Base-by-base conservation (phyloP, 2,797 vertebrate genomes). In the Clamator glandarius region DNA sequence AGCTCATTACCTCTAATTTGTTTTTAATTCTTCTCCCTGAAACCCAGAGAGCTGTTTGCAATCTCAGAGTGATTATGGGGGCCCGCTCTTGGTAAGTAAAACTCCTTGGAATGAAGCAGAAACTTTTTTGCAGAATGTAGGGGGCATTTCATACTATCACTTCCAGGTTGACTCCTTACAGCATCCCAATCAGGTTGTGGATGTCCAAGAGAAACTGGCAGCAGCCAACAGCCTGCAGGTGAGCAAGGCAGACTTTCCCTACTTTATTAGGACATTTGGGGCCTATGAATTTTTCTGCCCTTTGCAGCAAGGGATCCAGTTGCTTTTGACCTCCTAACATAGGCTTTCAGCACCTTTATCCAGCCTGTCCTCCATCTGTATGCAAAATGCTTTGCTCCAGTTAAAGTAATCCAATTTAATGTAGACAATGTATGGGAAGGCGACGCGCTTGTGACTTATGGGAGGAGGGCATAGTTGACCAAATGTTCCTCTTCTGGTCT, bases 1-100 rank as follows among this genome's bases (percentile, higher is more conserved):
- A 96, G 85, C 91, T 92, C 87, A 79, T 96, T 97, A 92, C 91
- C 74, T 90, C 29, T 97, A 91, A 97, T 96, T 90, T 87, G 87
- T 61, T 95, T 96, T 93, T 96, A 96, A 96, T 96, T 94, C 93
- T 85, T 93, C 64, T 91, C 52, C 85, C 64, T 64, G 92, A 92
- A 94, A 79, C 48, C 41, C 79, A 57, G 55, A 76, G 15, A 73
- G 55, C 57, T 89, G 44, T 63, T 82, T 82, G 48, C 21, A 79
- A 50, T 88, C 67, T 92, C 36, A 6, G 52, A 76, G 41, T 67
- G 85, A 84, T 93, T 91, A 64, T 4, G 11, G 33, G 51, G 26
- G 19, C n/a, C 82, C 93, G 24, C 19, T 89, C 24, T 25, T 59
- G 29, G 36, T 88, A 73, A 93, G 39, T 63, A 92, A 88, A 94